Base-by-base conservation (phyloP, 2,888 invertebrate species). In the Thysanoteuthis rhombus region DNA sequence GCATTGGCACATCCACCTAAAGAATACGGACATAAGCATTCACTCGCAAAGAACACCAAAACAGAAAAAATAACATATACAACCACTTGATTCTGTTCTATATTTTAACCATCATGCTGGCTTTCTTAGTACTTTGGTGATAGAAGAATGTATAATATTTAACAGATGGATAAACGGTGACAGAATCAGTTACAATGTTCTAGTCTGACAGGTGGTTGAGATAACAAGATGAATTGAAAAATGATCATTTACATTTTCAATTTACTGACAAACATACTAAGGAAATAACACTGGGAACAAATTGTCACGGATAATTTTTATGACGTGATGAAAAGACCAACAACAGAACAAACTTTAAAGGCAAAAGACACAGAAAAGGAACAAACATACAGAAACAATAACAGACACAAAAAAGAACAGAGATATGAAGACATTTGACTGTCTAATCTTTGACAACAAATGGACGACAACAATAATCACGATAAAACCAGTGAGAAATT, bases 1-100 rank as follows among this genome's bases (percentile, higher is more conserved):
- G 95, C 93, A 89, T 32, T 42, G 91, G 40, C 39, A 91, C 91
- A 91, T 39, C 42, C 91, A 91, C 91, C 91, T 91, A 95, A 3
- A 91, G 39, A 91, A 91, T 42, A 91, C 22, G 32, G 42, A 42
- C 40, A 91, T 91, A 40, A 91, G 40, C 42, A 40, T 36, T 91
- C 91, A 91, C 40, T 28, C n/a, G 22, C 8, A 6, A n/a, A 91
- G 32, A 40, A 91, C 8, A 40, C 25, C 10, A n/a, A 28, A 40
- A 32, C 22, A 75, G n/a, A 75, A 16, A n/a, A n/a, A 12, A 75
- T 90, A 90, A 32, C 91, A 91, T 42, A 91, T 91, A 25, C 28
- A 40, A 40, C 25, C n/a, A 90, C 40, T n/a, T n/a, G n/a, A n/a
- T n/a, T n/a, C n/a, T 32, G 19, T n/a, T n/a, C 10, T 90, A 12